Percentiles rank a stretch among this genome's conserved stretches.
phyloP scores from a whole-genome alignment of 2,113 vertebrate genomes.

The Ammodytes marinus region DNA sequence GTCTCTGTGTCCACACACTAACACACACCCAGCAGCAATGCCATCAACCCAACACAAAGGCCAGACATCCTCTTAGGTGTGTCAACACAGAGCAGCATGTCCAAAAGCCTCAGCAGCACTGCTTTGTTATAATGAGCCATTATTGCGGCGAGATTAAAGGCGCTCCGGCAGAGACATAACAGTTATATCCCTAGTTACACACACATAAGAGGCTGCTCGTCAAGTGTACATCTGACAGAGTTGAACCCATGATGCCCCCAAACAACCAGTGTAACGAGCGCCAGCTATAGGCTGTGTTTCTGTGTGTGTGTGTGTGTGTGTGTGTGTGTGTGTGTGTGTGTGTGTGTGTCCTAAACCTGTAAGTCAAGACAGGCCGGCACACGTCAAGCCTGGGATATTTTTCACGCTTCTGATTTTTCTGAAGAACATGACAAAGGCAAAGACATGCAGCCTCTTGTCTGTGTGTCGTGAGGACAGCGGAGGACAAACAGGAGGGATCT shows the following conservation, averaged over 20 bases:
- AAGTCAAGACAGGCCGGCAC: slow-evolving; percentile 54
- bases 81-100: slow-evolving; percentile 35
- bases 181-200: slow-evolving; percentile 20
- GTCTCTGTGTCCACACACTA: not conserved
- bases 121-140: slow-evolving; percentile 22
- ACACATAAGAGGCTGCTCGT: slow-evolving; percentile 9
- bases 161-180: not conserved
- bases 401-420: not conserved
- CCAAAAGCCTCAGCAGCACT: slow-evolving; percentile 18
- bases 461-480: slow-evolving; percentile 8
- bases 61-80: slow-evolving; percentile 41
- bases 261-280: slow-evolving; percentile 11
- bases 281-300: no score
- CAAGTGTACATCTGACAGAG: slow-evolving; percentile 11
- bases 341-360: slow-evolving; percentile 47
- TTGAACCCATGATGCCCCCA: not conserved
- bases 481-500: slow-evolving; percentile 15
- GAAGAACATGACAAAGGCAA: not conserved
- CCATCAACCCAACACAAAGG: slow-evolving; percentile 43
- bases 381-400: slow-evolving; percentile 26
- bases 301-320: slow-evolving; percentile 8
- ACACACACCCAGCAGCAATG: slow-evolving; percentile 18
- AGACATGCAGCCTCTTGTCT: not conserved
- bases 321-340: not conserved
- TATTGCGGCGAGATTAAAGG: slow-evolving; percentile 43